Base-by-base conservation (phyloP, 2,113 vertebrate species). In the Phyllopteryx taeniolatus region DNA sequence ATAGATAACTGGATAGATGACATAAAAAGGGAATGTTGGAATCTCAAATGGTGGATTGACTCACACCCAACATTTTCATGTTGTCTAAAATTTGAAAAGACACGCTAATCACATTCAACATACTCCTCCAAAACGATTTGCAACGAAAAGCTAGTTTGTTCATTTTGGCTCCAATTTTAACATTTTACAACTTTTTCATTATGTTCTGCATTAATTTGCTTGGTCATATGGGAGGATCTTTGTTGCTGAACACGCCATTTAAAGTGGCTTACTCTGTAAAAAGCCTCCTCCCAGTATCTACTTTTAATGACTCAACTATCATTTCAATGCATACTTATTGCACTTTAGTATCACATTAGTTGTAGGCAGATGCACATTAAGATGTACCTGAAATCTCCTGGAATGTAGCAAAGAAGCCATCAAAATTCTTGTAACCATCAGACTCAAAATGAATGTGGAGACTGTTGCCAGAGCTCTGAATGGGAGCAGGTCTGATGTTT, bases 361-460 rank as follows among this genome's bases (percentile, higher is more conserved):
- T 7, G 12, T 31, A 22, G 9, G n/a, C 3, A 22, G n/a, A 31
- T 46, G 15, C n/a, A 66, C n/a, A 47, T 35, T 27, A 15, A 31
- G 4, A 81, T 81, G 44, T 85, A 96, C 98, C 96, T 92, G 96
- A 98, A 85, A 92, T 94, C 90, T 99, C 96, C 89, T 96, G 94
- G 89, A 97, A 99, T 68, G 93, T 89, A 49, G 95, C 96, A 66
- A 96, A 96, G 91, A 99, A 97, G 44, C 98, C 97, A 60, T 99
- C 97, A 56, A 98, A 99, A 72, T 96, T 98, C 89, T 99, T 99
- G 74, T 96, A 98, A 65, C 98, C 96, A 74, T 99, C 96, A 0
- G 96, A 98, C 70, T 94, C 94, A 86, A 99, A 99, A 73, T 98
- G 93, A 68, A 99, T 61, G 56, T 99, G 97, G 67, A 99, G 91